These are phyloP conservation scores for Meloidogyne exigua DNA, from an alignment of 1,140 invertebrate species.

Conservation along the genomic window DNA sequence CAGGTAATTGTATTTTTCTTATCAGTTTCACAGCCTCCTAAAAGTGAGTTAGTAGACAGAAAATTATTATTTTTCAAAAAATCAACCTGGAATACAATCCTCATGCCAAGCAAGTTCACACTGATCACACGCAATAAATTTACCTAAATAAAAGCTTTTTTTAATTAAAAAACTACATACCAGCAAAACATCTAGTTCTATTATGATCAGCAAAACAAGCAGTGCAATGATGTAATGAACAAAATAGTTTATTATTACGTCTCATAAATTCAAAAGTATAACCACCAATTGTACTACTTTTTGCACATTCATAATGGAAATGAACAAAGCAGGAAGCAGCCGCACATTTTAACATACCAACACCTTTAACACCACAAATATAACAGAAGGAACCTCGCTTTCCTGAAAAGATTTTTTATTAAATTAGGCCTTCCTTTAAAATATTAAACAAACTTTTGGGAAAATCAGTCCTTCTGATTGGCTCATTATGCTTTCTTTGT, in stretches of 20 bases:
- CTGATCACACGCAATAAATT: slow-evolving; percentile 27
- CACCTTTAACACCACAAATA: slow-evolving; percentile 9
- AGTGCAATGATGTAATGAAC: slow-evolving; percentile 39
- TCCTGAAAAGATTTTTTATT: slow-evolving; percentile 5
- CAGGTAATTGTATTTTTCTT: slow-evolving; percentile 27
- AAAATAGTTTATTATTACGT: slow-evolving; percentile 19
- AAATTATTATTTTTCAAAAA: background rate
- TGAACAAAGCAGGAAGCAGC: slow-evolving; percentile 11
- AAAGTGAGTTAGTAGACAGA: background rate
- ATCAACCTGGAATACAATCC: slow-evolving; percentile 26
- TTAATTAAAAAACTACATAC: slow-evolving; percentile 19
- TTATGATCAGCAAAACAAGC: slow-evolving; percentile 41
- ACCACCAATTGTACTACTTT: slow-evolving; percentile 17
- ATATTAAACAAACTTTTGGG: slow-evolving; percentile 15
- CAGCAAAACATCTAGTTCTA: slow-evolving; percentile 34
- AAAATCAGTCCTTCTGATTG: background rate
- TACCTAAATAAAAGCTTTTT: slow-evolving; percentile 12
- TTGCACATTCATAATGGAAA: slow-evolving; percentile 29
- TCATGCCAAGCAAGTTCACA: slow-evolving; percentile 40
- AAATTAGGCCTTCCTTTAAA: background rate
- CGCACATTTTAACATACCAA: slow-evolving; percentile 16
- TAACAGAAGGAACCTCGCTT: slow-evolving; percentile 18
- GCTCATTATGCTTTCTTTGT: background rate
- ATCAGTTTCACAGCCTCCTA: slow-evolving; percentile 30
- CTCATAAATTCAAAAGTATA: slow-evolving; percentile 34